phyloP scores from a whole-genome alignment of 2,797 vertebrate genomes.

The Gallinago stenura region DNA sequence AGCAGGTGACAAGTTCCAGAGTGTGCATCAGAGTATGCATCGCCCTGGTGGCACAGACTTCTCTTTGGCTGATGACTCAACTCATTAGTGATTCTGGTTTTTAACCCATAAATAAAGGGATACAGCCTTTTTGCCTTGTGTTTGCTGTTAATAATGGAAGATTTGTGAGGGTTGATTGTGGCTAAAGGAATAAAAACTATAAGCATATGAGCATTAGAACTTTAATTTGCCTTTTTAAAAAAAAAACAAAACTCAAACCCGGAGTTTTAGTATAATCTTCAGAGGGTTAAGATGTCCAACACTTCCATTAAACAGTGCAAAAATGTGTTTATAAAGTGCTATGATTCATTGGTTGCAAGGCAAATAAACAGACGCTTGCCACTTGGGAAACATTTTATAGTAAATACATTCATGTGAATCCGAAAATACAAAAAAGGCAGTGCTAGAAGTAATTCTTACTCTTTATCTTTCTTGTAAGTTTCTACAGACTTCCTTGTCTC shows the following conservation, averaged over 20 bases:
- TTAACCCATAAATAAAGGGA: neutral
- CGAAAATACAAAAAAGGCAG: neutral
- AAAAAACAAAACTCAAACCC: accelerated
- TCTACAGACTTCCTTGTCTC: neutral
- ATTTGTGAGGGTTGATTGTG: neutral
- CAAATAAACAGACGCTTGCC: neutral
- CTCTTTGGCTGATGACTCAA: neutral
- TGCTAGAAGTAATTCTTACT: neutral
- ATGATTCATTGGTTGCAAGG: neutral
- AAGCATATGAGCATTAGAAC: neutral
- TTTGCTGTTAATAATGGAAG: neutral
- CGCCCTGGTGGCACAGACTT: neutral
- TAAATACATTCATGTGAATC: neutral
- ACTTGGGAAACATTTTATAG: neutral
- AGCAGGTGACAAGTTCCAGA: neutral
- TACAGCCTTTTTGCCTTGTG: neutral
- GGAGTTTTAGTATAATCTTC: neutral
- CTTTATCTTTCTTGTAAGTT: neutral
- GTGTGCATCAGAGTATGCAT: neutral
- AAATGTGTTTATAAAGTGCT: neutral
- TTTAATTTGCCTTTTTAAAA: neutral
- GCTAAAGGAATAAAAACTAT: neutral
- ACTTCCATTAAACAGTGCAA: neutral
- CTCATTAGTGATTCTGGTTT: neutral
- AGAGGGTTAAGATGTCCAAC: neutral